A percentile compares a stretch with the other conserved stretches of the same genome.
phyloP scores from a whole-genome alignment of 1,140 invertebrate species.

The Berghia stephanieae region DNA sequence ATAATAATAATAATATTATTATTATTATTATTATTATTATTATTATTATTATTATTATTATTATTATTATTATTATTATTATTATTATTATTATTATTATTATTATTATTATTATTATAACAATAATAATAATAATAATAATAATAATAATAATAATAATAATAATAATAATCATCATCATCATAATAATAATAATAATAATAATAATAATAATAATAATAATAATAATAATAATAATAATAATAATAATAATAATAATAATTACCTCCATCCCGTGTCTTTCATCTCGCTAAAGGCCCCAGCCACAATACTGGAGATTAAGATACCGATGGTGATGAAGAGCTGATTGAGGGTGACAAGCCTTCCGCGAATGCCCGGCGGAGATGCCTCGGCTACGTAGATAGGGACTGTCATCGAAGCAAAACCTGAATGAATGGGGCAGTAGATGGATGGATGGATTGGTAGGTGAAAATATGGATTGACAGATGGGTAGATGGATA shows the following conservation, averaged over 20 bases:
- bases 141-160: not conserved
- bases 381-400: constrained; percentile 73
- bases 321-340: constrained; percentile 73
- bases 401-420: constrained; percentile 74
- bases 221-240: not conserved
- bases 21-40: too few relatives aligned
- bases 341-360: constrained; percentile 72
- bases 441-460: too few relatives aligned
- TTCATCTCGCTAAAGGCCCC: constrained; percentile 68
- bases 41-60: too few relatives aligned
- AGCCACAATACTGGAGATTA: constrained; percentile 70
- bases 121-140: too few relatives aligned
- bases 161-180: too few relatives aligned
- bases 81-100: too few relatives aligned
- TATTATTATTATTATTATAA: too few relatives aligned
- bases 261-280: constrained; percentile 58
- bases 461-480: too few relatives aligned
- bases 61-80: too few relatives aligned
- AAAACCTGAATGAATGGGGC: constrained; percentile 66
- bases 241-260: not conserved
- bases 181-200: too few relatives aligned
- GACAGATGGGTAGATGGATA: too few relatives aligned
- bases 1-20: too few relatives aligned
- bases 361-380: constrained; percentile 69
- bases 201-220: not conserved